Evolutionary conservation across 2,113 vertebrate genomes (phyloP).

Genomic region (Forbesichthys papilliferus): DNA sequence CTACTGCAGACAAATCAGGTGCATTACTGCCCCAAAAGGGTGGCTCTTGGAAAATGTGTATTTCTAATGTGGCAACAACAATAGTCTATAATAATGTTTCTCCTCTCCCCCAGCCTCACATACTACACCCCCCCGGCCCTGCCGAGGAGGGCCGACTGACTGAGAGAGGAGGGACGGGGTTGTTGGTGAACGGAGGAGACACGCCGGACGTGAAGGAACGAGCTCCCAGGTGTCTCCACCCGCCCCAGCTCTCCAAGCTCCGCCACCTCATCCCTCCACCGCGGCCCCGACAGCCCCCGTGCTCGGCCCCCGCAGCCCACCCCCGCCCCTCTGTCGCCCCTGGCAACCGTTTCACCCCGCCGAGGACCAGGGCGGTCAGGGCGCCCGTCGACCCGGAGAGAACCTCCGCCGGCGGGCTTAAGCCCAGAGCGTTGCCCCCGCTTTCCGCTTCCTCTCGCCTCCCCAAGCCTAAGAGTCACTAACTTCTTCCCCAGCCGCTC

Average conservation of each 20-base stretch:
- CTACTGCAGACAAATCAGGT: too few relatives aligned
- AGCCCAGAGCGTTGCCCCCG: constrained; percentile 54
- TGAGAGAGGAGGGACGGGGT: not conserved
- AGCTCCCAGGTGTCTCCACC: constrained; percentile 13
- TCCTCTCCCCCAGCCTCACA: constrained; percentile 48
- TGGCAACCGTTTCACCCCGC: not conserved
- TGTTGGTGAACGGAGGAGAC: not conserved
- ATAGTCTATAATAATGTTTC: not conserved
- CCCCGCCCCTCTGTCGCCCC: not conserved
- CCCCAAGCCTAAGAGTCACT: constrained; percentile 86
- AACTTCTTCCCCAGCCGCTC: constrained; percentile 4
- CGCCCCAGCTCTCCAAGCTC: constrained; percentile 44
- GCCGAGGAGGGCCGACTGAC: constrained; percentile 44
- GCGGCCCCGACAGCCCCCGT: not conserved
- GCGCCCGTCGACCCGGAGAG: not conserved
- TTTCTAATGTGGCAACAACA: too few relatives aligned
- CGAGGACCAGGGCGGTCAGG: not conserved
- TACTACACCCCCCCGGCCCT: constrained; percentile 54
- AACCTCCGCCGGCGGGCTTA: constrained; percentile 29
- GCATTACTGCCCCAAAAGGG: too few relatives aligned
- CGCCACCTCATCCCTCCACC: constrained; percentile 33
- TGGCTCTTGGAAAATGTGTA: too few relatives aligned
- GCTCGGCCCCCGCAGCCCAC: not conserved
- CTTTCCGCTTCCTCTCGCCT: constrained; percentile 78
- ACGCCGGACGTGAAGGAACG: not conserved